Conservation (phyloP, 2,113 vertebrate genomes). For the Amphiprion ocellaris region DNA sequence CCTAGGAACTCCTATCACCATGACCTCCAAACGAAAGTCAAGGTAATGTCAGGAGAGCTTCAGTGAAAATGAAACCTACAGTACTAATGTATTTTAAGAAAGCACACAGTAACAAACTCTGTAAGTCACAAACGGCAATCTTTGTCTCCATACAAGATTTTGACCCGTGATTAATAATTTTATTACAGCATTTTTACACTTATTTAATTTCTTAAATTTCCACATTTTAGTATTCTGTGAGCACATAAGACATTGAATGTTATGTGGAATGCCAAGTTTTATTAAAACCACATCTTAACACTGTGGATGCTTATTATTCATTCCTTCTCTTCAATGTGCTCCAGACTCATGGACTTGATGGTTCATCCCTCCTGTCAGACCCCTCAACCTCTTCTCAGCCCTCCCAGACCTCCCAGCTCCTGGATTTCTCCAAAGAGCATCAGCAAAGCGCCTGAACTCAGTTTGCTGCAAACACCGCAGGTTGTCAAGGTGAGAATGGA, state of each 20-base stretch:
- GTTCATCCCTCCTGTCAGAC: conserved; percentile 85
- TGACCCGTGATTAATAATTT: not conserved
- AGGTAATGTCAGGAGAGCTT: conserved; percentile 82
- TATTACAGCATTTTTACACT: not conserved
- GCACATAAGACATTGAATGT: not conserved
- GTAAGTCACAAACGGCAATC: no score
- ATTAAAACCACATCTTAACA: not conserved
- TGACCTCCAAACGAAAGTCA: conserved; percentile 86
- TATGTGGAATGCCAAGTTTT: not conserved
- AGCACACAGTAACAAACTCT: not conserved
- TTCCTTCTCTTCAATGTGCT: not conserved
- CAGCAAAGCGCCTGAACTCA: conserved; percentile 87
- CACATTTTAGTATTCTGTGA: no score
- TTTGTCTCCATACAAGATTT: no score
- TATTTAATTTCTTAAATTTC: no score
- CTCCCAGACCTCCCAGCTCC: conserved; percentile 72
- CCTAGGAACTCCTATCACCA: conserved; percentile 90
- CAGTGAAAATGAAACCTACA: not conserved
- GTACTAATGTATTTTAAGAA: not conserved
- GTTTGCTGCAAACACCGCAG: conserved; percentile 91
- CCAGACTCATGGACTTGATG: conserved; percentile 89
- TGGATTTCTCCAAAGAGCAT: conserved; percentile 74
- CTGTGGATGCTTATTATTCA: not conserved
- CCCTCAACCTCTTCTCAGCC: conserved; percentile 73
- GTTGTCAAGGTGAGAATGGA: conserved; percentile 90